A percentile compares a stretch with the other conserved stretches of the same genome.
Conservation (phyloP, 2,888 invertebrate genomes). For the Zygaena filipendulae region DNA sequence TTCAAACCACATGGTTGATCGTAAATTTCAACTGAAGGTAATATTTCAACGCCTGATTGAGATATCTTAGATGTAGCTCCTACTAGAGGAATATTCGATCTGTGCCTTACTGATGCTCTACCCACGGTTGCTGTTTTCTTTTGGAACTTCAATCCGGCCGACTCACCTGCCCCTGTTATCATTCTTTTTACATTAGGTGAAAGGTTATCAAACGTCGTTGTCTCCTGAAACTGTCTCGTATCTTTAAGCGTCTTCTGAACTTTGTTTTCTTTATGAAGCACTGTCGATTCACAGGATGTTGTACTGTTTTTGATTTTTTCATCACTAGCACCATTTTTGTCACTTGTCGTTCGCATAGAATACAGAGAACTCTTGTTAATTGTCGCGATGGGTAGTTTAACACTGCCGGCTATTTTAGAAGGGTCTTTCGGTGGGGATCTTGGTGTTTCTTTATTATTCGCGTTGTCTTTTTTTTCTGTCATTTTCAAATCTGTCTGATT, state of each 20-base stretch:
- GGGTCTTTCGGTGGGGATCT: slow-evolving; percentile 32
- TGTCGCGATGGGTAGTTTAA: slow-evolving; percentile 49
- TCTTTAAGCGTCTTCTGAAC: slow-evolving; percentile 47
- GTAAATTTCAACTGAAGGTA: slow-evolving; percentile 57
- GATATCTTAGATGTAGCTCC: slow-evolving; percentile 64
- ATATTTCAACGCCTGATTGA: slow-evolving; percentile 55
- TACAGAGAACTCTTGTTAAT: slow-evolving; percentile 55
- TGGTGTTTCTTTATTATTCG: slow-evolving; percentile 16
- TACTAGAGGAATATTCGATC: slow-evolving; percentile 57
- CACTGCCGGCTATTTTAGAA: slow-evolving; percentile 43
- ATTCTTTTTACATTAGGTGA: slow-evolving; percentile 73
- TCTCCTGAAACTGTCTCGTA: slow-evolving; percentile 28
- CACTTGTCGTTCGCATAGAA: slow-evolving; percentile 51
- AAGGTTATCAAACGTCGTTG: slow-evolving; percentile 59
- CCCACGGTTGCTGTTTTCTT: slow-evolving; percentile 40
- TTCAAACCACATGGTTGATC: slow-evolving; percentile 43
- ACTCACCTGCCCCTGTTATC: slow-evolving; percentile 64
- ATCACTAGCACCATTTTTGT: slow-evolving; percentile 38
- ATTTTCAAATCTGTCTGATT: slow-evolving; percentile 19
- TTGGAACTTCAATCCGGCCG: slow-evolving; percentile 49
- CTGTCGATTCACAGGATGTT: slow-evolving; percentile 34
- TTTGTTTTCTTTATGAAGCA: slow-evolving; percentile 30
- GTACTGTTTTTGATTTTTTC: slow-evolving; percentile 32
- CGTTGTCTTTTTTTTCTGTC: slow-evolving; percentile 27
- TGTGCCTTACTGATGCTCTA: slow-evolving; percentile 43